Conservation (phyloP, 1,140 invertebrate species). For the Drosophila athabasca region DNA sequence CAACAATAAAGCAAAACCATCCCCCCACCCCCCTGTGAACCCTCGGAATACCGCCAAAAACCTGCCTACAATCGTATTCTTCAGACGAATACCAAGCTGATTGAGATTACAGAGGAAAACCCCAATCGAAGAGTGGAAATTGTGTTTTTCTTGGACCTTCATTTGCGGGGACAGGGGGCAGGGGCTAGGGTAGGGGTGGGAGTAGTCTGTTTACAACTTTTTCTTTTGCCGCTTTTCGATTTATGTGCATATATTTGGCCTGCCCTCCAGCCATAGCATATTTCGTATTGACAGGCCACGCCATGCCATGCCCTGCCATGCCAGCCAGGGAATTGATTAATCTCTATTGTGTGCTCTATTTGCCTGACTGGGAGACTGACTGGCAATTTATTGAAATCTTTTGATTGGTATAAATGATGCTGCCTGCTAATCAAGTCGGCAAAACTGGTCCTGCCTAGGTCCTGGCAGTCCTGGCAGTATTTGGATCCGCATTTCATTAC, state of each 20-base stretch:
- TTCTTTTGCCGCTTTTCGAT: constrained; percentile 32
- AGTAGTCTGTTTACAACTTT: constrained; percentile 33
- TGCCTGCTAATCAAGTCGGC: constrained; percentile 65
- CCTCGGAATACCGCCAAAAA: no score
- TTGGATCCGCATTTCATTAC: constrained; percentile 10
- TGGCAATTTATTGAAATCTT: constrained; percentile 71
- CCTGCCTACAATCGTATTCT: no score
- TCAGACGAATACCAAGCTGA: neutral
- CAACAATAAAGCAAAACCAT: constrained; percentile 34
- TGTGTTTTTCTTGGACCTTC: constrained; percentile 43
- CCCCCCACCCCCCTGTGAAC: neutral
- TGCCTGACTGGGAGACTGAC: constrained; percentile 20
- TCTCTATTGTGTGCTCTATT: constrained; percentile 40
- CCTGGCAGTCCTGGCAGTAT: neutral
- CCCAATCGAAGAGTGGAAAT: neutral
- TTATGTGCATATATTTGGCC: constrained; percentile 66
- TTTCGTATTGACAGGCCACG: constrained; percentile 52
- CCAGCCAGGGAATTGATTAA: constrained; percentile 68
- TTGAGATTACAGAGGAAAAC: neutral
- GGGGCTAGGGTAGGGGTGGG: neutral
- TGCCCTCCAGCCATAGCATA: constrained; percentile 43
- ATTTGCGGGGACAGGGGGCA: neutral
- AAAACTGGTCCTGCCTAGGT: constrained; percentile 5
- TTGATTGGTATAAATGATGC: constrained; percentile 77
- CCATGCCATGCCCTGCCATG: no score